phyloP scores from a whole-genome alignment of 1,140 invertebrate genomes.

The Drosophila bifasciata region DNA sequence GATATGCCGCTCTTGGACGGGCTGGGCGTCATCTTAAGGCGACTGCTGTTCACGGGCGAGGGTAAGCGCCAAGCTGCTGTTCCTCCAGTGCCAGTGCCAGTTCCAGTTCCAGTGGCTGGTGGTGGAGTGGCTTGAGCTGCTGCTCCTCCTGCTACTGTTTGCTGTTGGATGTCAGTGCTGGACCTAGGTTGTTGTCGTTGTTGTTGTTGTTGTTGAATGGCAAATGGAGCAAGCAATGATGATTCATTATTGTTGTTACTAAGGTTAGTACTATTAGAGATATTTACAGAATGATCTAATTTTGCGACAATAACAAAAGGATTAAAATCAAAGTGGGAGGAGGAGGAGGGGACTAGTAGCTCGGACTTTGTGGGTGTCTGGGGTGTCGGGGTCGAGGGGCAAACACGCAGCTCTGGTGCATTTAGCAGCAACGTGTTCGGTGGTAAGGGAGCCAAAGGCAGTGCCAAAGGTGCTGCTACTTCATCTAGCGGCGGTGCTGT shows the following conservation, averaged over 20 bases:
- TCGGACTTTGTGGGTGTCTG: constrained; percentile 72
- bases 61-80: constrained; percentile 30
- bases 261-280: constrained; percentile 81
- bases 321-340: constrained; percentile 24
- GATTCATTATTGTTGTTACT: constrained; percentile 79
- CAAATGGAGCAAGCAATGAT: constrained; percentile 83
- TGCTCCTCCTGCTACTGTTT: constrained; percentile 23
- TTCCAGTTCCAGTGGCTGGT: constrained; percentile 47
- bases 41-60: constrained; percentile 60
- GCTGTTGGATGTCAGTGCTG: constrained; percentile 62
- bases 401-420: constrained; percentile 68
- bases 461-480: not conserved
- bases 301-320: constrained; percentile 16
- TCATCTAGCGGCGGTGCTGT: not conserved
- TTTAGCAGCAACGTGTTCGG: constrained; percentile 38
- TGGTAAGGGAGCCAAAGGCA: not conserved
- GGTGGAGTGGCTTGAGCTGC: constrained; percentile 33
- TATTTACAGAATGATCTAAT: constrained; percentile 77
- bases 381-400: constrained; percentile 77
- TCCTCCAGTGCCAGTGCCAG: constrained; percentile 42
- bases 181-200: constrained; percentile 60
- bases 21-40: constrained; percentile 72
- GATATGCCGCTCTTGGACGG: constrained; percentile 77
- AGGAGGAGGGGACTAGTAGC: constrained; percentile 1
- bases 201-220: constrained; percentile 66